Percentiles rank a stretch among this genome's conserved stretches.
These are phyloP conservation scores for Apteryx owenii DNA, from an alignment of 2,113 vertebrate species.

Conservation along the genomic window DNA sequence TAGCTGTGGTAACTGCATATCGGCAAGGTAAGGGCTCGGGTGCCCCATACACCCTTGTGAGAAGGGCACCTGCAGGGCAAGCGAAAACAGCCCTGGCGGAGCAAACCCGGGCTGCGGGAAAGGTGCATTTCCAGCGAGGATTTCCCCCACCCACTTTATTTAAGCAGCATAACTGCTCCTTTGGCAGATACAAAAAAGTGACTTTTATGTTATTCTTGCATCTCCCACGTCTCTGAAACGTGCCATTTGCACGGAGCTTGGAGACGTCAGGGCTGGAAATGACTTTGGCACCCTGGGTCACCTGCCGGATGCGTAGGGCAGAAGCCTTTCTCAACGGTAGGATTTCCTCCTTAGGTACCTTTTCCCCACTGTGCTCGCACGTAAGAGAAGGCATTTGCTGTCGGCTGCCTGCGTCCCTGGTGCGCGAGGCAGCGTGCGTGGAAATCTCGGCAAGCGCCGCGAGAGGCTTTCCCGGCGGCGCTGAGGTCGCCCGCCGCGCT, in stretches of 20 bases:
- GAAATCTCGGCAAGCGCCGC: background rate
- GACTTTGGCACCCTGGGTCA: too few relatives aligned
- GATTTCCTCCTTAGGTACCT: background rate
- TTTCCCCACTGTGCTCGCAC: fast-evolving
- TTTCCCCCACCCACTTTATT: background rate
- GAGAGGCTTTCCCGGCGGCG: background rate
- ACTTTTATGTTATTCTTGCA: background rate
- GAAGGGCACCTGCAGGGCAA: background rate
- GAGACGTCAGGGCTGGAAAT: fast-evolving
- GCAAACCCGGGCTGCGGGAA: too few relatives aligned
- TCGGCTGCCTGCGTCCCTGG: background rate
- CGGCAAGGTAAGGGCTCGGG: background rate
- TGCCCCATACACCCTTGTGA: background rate
- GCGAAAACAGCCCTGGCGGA: background rate
- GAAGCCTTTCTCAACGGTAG: background rate
- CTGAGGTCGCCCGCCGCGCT: background rate
- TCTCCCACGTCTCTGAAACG: background rate
- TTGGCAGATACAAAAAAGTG: background rate
- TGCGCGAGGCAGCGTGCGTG: background rate
- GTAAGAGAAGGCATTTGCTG: background rate
- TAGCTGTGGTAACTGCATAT: fast-evolving
- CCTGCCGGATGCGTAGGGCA: too few relatives aligned
- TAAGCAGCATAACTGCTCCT: background rate
- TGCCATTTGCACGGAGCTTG: too few relatives aligned
- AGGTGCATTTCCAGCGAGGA: background rate